Evolutionary conservation across 2,113 vertebrate genomes (phyloP).

Genomic region (Lonchura striata): DNA sequence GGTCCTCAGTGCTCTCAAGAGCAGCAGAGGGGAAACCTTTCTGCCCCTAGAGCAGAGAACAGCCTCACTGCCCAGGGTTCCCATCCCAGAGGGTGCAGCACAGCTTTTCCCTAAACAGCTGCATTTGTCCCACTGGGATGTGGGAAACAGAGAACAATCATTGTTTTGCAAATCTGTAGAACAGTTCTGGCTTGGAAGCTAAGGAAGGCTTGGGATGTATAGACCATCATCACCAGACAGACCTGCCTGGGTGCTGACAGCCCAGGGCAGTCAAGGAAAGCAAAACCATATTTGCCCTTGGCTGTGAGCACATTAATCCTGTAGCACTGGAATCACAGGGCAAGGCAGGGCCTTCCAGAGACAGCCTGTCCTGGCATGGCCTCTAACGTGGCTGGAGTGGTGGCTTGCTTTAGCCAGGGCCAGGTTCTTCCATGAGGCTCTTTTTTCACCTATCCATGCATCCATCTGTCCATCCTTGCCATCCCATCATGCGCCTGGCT

Average conservation of each 20-base stretch:
- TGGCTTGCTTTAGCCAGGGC: neutral
- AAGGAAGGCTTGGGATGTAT: neutral
- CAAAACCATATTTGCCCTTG: neutral
- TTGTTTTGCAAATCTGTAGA: neutral
- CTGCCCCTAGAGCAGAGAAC: neutral
- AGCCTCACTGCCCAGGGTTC: neutral
- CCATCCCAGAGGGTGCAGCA: neutral
- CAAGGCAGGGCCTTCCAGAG: neutral
- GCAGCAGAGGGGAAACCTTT: neutral
- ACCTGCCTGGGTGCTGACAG: neutral
- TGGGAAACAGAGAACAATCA: neutral
- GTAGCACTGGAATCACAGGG: neutral
- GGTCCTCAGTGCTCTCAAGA: neutral
- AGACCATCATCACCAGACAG: neutral
- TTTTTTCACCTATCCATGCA: neutral
- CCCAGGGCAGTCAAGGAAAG: neutral
- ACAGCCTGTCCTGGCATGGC: neutral
- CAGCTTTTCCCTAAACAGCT: neutral
- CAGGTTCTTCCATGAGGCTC: neutral
- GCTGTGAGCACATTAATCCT: neutral
- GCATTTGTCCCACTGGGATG: neutral
- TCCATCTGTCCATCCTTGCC: neutral
- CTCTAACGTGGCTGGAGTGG: neutral
- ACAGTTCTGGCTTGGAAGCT: neutral
- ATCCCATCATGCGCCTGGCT: fast-evolving